Evolutionary conservation across 1,140 invertebrate genomes (phyloP).

Genomic region (Myzus persicae): DNA sequence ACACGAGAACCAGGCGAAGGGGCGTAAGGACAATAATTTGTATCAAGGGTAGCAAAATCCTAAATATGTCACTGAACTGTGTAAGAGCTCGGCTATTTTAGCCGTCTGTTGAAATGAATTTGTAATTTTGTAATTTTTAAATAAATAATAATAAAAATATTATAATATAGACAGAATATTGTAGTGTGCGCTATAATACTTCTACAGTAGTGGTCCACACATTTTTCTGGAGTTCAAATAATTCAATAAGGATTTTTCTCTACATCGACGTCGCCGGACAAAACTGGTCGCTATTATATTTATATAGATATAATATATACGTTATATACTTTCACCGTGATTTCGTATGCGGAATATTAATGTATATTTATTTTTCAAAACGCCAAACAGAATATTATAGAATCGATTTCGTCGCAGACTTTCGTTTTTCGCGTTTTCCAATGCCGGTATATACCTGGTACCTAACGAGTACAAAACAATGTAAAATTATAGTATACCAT

Average conservation of each 20-base stretch:
- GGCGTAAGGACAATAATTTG: neutral
- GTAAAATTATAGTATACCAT: too few species aligned
- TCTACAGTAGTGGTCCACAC: neutral
- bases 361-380: slow-evolving; percentile 33
- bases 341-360: slow-evolving; percentile 45
- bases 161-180: neutral
- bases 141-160: too few species aligned
- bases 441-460: neutral
- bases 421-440: slow-evolving; percentile 25
- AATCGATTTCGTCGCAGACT: slow-evolving; percentile 33
- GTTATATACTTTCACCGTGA: slow-evolving; percentile 45
- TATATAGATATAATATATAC: neutral
- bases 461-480: neutral
- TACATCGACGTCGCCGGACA: neutral
- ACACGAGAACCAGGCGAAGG: neutral
- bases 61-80: neutral
- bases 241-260: slow-evolving; percentile 32
- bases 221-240: neutral
- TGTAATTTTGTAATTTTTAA: too few species aligned
- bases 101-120: too few species aligned
- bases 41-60: neutral
- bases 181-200: neutral
- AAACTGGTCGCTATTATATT: slow-evolving; percentile 32
- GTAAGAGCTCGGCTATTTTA: too few species aligned
- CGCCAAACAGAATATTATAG: slow-evolving; percentile 22